Evolutionary conservation across 2,797 vertebrate genomes (phyloP), one percentile per base, ranked within the genome.

Genomic region (Limosa lapponica): DNA sequence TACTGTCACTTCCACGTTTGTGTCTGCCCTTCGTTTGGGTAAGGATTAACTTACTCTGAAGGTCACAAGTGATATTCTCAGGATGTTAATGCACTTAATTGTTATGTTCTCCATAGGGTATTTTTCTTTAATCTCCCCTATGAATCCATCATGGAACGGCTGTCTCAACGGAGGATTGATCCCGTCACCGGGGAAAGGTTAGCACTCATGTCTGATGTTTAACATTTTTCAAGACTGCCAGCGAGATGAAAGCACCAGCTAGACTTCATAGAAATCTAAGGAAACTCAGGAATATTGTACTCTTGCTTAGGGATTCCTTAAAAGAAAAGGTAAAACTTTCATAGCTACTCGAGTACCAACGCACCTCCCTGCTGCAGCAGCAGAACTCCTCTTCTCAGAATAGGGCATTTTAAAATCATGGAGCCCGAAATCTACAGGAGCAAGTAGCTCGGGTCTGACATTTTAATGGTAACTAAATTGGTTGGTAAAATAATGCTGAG

Each of bases 111-210:
- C 59, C 46, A 0, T 78, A 99, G 99, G 96, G 98, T 99, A 18
- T 99, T 99, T 91, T 98, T 99, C 98, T 96, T 99, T 97, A 98
- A 98, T 27, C 93, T 99, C 88, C 97, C 98, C 1, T 96, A 98
- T 7, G 99, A 99, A 7, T 97, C 98, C 11, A 97, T 98, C 96
- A 16, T 99, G 16, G 98, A 99, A 96, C 98, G 99, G 28, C 94
- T 99, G 94, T 97, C 95, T 36, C 98, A 99, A 43, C 98, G 98
- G 84, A 98, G 98, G 27, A 97, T 89, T 1, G 99, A 99, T 89
- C 99, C 99, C 0, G 43, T 99, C 96, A 99, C 98, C 0, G 99
- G 99, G 90, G 98, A 99, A 93, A 99, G 99, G 99, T 99, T 82
- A 95, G 98, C 91, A 23, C 55, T 69, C 8, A 28, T 52, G 55